Evolutionary conservation across 1,140 invertebrate genomes (phyloP), one percentile per base, ranked within the genome.

Genomic region (Steinernema feltiae): DNA sequence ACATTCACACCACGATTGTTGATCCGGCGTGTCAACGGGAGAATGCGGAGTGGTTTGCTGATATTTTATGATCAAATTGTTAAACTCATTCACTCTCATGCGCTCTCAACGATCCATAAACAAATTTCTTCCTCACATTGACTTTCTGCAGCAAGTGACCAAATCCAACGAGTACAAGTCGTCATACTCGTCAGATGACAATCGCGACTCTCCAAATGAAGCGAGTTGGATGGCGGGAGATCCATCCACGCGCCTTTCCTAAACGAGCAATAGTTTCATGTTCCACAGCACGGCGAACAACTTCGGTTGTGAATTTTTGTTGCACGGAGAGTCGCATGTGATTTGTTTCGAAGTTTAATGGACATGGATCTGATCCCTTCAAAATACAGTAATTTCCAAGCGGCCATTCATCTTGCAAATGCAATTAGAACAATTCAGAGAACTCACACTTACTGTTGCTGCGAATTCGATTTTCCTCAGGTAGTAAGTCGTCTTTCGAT

Each of bases 1-100:
- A 85, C 69, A 63, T 84, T 3, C 83, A 84, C 24, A 24, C 48
- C 18, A 76, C 75, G 24, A 75, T 71, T 48, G 41, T 81, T 24
- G 83, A 84, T 77, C 82, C 83, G n/a, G 82, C 82, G 0, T 84
- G 83, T 48, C 70, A 63, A 35, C 72, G 79, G 27, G 72, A 76
- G 17, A 73, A 76, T 17, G 79, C 79, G 1, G 76, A 79, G 21
- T 80, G 79, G 79, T 78, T 78, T 29, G 79, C 79, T n/a, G 76
- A 80, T 24, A 76, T 80, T 63, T 35, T 30, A 18, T 75, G 35
- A 77, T 74, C 41, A 32, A 7, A 46, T 46, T 46, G 41, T 46
- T 63, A 3, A 7, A 15, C 12, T 15, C 24, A n/a, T 63, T 63
- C 24, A 63, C 24, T 12, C 7, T 63, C 24, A 3, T 27, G 53